Evolutionary conservation across 2,113 vertebrate genomes (phyloP).

Genomic region (Phoxinus phoxinus): DNA sequence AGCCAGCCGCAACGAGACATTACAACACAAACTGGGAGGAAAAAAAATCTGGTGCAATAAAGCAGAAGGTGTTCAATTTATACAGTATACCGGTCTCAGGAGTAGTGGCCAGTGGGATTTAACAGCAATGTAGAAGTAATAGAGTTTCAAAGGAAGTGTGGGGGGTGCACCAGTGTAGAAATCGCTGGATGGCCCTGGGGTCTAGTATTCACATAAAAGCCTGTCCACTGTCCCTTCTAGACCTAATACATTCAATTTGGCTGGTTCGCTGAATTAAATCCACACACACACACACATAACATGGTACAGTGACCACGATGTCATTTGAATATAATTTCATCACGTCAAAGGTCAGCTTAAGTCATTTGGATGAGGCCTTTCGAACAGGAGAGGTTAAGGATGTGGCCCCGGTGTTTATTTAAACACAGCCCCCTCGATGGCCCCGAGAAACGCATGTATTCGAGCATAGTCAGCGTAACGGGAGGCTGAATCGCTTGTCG

Average conservation of each 20-base stretch:
- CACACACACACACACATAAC: slow-evolving; percentile 14
- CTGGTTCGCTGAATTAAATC: slow-evolving; percentile 30
- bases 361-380: slow-evolving; percentile 18
- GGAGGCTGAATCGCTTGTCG: slow-evolving; percentile 5
- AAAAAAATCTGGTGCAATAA: slow-evolving; percentile 29
- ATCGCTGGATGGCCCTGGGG: slow-evolving; percentile 48
- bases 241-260: slow-evolving; percentile 51
- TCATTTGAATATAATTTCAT: slow-evolving; percentile 40
- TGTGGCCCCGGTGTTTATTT: not conserved
- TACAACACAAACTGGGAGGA: slow-evolving; percentile 34
- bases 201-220: slow-evolving; percentile 55
- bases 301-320: not conserved
- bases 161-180: slow-evolving; percentile 40
- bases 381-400: slow-evolving; percentile 25
- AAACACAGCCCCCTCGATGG: slow-evolving; percentile 31
- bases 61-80: slow-evolving; percentile 48
- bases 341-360: slow-evolving; percentile 39
- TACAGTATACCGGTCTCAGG: slow-evolving; percentile 18
- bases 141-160: slow-evolving; percentile 40
- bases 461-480: slow-evolving; percentile 15
- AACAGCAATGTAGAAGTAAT: slow-evolving; percentile 46
- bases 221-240: slow-evolving; percentile 49
- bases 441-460: slow-evolving; percentile 29
- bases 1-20: slow-evolving; percentile 41
- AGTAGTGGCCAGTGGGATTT: slow-evolving; percentile 46